Evolutionary conservation across 1,140 invertebrate genomes (phyloP).

Genomic region (Probaryconus sp.): DNA sequence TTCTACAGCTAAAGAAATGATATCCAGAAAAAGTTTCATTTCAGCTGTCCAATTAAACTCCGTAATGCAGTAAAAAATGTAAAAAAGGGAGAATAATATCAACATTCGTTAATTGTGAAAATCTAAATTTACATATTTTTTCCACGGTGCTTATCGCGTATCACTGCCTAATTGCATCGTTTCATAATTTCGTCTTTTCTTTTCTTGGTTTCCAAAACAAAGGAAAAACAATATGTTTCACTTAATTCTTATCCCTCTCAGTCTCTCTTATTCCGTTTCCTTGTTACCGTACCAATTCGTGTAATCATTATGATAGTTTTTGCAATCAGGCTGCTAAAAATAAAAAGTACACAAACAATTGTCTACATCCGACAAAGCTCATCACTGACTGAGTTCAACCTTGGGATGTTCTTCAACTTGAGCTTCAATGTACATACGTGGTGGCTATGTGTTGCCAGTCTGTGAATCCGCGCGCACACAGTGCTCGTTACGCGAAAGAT

Average conservation of each 20-base stretch:
- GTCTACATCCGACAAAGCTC: conserved; percentile 32
- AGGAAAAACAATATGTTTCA: conserved; percentile 18
- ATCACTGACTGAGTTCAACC: conserved; percentile 26
- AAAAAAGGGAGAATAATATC: too few species aligned
- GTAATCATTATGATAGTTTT: conserved; percentile 38
- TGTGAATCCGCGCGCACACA: conserved; percentile 30
- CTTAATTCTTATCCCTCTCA: conserved; percentile 7
- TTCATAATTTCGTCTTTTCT: neutral
- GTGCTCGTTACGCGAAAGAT: conserved; percentile 46
- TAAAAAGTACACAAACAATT: conserved; percentile 25
- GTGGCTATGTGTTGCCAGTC: conserved; percentile 20
- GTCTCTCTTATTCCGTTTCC: conserved; percentile 1
- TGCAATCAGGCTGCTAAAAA: conserved; percentile 31
- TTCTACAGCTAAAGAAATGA: too few species aligned
- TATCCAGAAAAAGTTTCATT: too few species aligned
- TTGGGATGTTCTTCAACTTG: conserved; percentile 29
- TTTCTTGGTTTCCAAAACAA: neutral
- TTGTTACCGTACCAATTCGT: conserved; percentile 28
- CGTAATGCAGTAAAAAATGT: too few species aligned
- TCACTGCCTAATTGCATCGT: neutral
- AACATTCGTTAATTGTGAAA: too few species aligned
- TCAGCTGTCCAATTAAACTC: too few species aligned
- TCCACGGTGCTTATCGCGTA: too few species aligned
- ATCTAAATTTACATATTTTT: too few species aligned
- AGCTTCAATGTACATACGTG: conserved; percentile 22